A percentile compares a stretch with the other conserved stretches of the same genome.
Evolutionary conservation across 2,888 invertebrate species (phyloP).

Genomic region (Galerucella pusilla): DNA sequence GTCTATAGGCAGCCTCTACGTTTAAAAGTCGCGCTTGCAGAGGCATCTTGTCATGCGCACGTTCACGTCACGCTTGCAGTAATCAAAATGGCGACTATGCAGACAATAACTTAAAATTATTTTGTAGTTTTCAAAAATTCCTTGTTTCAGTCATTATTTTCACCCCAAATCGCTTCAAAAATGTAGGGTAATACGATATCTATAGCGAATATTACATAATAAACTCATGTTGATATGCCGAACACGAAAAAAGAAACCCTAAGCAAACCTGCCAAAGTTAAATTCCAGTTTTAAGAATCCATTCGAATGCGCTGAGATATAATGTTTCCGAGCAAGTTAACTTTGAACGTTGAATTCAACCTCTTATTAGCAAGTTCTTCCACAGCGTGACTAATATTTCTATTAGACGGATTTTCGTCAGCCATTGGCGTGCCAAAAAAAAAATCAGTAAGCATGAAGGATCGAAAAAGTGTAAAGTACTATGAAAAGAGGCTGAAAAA

Average conservation of each 20-base stretch:
- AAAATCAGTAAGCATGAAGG: too few relatives aligned
- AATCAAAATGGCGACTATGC: too few relatives aligned
- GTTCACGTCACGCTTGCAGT: too few relatives aligned
- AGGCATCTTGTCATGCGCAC: too few relatives aligned
- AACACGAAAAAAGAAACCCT: conserved; percentile 11
- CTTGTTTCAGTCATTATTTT: too few relatives aligned
- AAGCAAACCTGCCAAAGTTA: conserved; percentile 27
- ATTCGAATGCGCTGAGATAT: conserved; percentile 39
- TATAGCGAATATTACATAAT: background rate
- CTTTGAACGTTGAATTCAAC: conserved; percentile 37
- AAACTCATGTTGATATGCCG: background rate
- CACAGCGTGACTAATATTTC: conserved; percentile 40
- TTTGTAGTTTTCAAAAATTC: too few relatives aligned
- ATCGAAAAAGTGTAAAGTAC: too few relatives aligned
- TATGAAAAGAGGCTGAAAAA: too few relatives aligned
- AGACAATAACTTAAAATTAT: too few relatives aligned
- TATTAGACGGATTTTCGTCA: conserved; percentile 33
- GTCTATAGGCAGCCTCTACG: too few relatives aligned
- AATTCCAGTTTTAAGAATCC: conserved; percentile 32
- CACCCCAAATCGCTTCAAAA: too few relatives aligned
- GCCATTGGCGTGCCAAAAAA: conserved; percentile 18
- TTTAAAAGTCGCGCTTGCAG: too few relatives aligned
- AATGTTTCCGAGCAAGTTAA: conserved; percentile 42
- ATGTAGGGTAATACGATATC: background rate
- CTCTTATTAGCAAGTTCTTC: conserved; percentile 37